Base-by-base conservation (phyloP, 2,113 vertebrate genomes). In the Crotalus viridis region DNA sequence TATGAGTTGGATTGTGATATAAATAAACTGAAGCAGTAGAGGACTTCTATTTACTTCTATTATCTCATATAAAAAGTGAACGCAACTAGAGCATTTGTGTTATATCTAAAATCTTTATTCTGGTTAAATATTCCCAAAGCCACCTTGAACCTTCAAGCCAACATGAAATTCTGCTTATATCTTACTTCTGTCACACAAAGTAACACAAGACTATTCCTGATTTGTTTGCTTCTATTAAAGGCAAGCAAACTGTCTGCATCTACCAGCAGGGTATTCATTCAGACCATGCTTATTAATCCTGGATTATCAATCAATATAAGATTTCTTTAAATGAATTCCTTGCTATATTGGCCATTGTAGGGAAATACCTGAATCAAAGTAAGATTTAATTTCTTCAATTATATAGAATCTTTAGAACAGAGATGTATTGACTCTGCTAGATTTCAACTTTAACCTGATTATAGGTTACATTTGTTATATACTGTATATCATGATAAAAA, bases 381-480 rank as follows among this genome's bases (percentile, higher is more conserved):
- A 57, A 39, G 10, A 0, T 69, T 81, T 88, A 48, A 33, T 22
- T 19, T 21, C 43, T 22, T 24, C 19, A n/a, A 46, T 51, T 33
- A 52, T 56, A 92, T 54, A n/a, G 28, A 24, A 54, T 51, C 4
- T 52, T 87, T 64, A 39, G 81, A 88, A 91, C 0, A 8, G 15
- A 28, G 28, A 19, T 59, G 91, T 94, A 19, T 88, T 0, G 94
- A 91, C 39, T 48, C 26, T 19, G 51, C 2, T 92, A 17, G 85
- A 92, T 61, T 39, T 90, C 3, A 7, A 46, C 92, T 93, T 94
- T 90, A 94, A 86, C 54, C 12, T 52, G 10, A 1, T 87, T 89
- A 0, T 91, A 93, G 10, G 1, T 91, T 55, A n/a, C 46, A 1
- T 26, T 93, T 69, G 10, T 93, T 64, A 90, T 89, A 95, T 93